Conservation (phyloP, 1,140 invertebrate genomes). For the Pseudomyrmex pallidus region DNA sequence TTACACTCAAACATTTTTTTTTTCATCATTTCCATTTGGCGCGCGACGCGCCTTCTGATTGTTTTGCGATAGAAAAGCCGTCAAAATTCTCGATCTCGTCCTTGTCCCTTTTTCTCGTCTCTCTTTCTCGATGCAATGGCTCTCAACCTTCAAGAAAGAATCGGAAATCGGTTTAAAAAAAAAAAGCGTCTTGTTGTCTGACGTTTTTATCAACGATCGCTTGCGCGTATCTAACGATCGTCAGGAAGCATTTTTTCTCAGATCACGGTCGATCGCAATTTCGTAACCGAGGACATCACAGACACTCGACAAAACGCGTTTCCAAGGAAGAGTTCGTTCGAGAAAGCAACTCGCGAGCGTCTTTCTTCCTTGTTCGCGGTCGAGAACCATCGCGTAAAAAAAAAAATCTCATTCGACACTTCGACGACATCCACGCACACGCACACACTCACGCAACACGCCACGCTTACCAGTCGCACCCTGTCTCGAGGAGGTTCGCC, state of each 20-base stretch:
- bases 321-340: background rate
- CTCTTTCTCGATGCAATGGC: constrained; percentile 29
- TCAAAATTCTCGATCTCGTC: constrained; percentile 26
- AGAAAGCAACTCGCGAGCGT: background rate
- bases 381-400: constrained; percentile 29
- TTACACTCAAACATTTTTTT: background rate
- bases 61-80: constrained; percentile 17
- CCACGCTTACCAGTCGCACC: background rate
- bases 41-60: background rate
- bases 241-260: constrained; percentile 7
- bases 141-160: constrained; percentile 23
- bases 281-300: background rate
- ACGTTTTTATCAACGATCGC: too few relatives aligned
- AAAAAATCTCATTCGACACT: constrained; percentile 1
- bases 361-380: background rate
- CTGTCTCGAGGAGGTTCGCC: constrained; percentile 12
- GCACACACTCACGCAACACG: background rate
- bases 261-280: background rate
- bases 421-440: constrained; percentile 13
- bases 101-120: constrained; percentile 41
- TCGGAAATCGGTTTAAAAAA: background rate
- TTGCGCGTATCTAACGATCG: background rate
- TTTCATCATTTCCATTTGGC: background rate
- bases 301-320: background rate
- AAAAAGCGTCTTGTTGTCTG: background rate